A percentile compares a stretch with the other conserved stretches of the same genome.
These are phyloP conservation scores for Micromussa lordhowensis DNA, from an alignment of 92 coral and sea anemone genomes.

Conservation along the genomic window DNA sequence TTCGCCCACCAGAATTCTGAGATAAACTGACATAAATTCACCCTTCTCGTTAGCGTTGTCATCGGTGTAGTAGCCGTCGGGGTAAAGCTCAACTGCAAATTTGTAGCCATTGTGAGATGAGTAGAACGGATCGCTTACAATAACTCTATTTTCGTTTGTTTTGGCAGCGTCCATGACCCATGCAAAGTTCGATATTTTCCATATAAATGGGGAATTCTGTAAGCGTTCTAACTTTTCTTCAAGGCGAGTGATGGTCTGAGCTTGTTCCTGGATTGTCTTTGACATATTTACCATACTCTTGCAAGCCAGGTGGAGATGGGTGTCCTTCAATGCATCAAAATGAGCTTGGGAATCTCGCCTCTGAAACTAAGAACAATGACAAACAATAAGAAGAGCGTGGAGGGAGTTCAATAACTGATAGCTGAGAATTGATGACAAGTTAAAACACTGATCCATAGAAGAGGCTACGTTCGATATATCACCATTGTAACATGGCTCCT, in stretches of 20 bases:
- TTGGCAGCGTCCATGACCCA: slow-evolving; percentile 32
- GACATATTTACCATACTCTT: slow-evolving; percentile 26
- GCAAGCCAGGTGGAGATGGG: slow-evolving; percentile 39
- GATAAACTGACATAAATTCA: slow-evolving; percentile 41
- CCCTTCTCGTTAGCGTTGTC: background rate
- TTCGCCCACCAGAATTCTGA: slow-evolving; percentile 57
- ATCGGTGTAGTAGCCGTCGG: slow-evolving; percentile 33
- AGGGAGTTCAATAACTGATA: no score
- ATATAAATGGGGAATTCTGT: slow-evolving; percentile 42
- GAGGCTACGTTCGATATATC: no score
- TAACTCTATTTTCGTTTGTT: slow-evolving; percentile 1
- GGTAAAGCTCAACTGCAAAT: slow-evolving; percentile 24
- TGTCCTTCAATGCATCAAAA: slow-evolving; percentile 32
- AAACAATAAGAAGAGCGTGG: no score
- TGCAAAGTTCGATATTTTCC: slow-evolving; percentile 51
- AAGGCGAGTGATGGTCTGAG: slow-evolving; percentile 18
- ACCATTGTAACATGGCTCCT: no score
- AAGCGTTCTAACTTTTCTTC: slow-evolving; percentile 35
- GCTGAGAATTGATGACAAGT: no score
- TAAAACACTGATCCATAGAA: no score
- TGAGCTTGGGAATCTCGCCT: slow-evolving; percentile 42
- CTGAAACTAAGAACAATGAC: slow-evolving; percentile 15
- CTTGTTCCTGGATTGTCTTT: slow-evolving; percentile 33
- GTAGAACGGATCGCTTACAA: slow-evolving; percentile 44
- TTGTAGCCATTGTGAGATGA: slow-evolving; percentile 37